phyloP scores from a whole-genome alignment of 1,140 invertebrate species.

The Amyelois transitella region DNA sequence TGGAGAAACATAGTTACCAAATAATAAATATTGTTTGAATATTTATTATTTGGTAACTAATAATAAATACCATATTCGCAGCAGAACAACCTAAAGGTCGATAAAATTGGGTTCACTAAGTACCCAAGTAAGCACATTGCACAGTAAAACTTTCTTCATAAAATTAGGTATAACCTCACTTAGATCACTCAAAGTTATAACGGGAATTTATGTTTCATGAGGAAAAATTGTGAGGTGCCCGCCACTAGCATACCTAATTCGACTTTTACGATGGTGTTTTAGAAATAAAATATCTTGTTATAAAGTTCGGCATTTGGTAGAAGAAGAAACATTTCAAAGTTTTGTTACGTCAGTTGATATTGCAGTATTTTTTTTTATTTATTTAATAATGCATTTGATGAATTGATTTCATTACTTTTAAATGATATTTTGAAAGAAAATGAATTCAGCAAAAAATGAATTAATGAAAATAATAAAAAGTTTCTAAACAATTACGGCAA shows the following conservation, averaged over 20 bases:
- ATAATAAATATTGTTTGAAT: too few relatives aligned
- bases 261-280: conserved; percentile 1
- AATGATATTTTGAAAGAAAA: too few relatives aligned
- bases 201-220: conserved; percentile 54
- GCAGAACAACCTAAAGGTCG: background rate
- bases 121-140: conserved; percentile 22
- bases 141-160: conserved; percentile 41
- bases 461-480: too few relatives aligned
- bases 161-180: conserved; percentile 51
- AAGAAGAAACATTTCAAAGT: too few relatives aligned
- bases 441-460: too few relatives aligned
- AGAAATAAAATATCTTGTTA: background rate
- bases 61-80: background rate
- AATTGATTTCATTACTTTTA: too few relatives aligned
- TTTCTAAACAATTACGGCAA: too few relatives aligned
- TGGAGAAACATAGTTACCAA: too few relatives aligned
- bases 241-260: conserved; percentile 11
- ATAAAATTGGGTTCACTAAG: background rate
- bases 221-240: conserved; percentile 33
- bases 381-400: too few relatives aligned
- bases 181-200: conserved; percentile 56
- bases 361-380: too few relatives aligned
- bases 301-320: background rate
- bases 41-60: background rate
- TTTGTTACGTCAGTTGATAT: too few relatives aligned